phyloP scores from a whole-genome alignment of 1,140 invertebrate species.

The Trichonephila clavata region DNA sequence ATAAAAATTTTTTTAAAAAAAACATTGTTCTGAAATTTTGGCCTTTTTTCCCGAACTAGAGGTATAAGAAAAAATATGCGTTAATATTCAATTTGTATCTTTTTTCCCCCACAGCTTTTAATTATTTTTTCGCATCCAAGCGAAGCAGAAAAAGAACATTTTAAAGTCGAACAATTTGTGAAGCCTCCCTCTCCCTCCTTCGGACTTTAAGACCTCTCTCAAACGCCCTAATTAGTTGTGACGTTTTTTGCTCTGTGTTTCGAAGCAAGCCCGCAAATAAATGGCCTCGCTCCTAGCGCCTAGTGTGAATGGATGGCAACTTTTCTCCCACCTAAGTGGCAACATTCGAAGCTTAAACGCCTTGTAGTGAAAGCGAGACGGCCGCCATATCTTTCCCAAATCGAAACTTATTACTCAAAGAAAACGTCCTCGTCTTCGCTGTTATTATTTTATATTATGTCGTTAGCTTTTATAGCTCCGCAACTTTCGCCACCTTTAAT shows the following conservation, averaged over 20 bases:
- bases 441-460: constrained; percentile 74
- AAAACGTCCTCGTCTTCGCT: background rate
- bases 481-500: constrained; percentile 32
- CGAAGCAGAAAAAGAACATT: background rate
- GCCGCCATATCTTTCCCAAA: constrained; percentile 71
- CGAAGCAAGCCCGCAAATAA: constrained; percentile 68
- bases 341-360: constrained; percentile 73
- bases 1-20: too few relatives aligned
- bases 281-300: constrained; percentile 53
- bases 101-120: too few relatives aligned
- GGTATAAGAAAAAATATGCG: too few relatives aligned
- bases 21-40: too few relatives aligned
- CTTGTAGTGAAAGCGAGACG: constrained; percentile 47
- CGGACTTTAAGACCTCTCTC: constrained; percentile 64
- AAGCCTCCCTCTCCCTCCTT: constrained; percentile 26
- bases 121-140: too few relatives aligned
- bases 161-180: constrained; percentile 46
- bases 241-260: constrained; percentile 72
- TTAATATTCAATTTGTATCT: too few relatives aligned
- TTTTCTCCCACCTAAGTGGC: constrained; percentile 69
- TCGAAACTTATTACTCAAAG: constrained; percentile 74
- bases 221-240: constrained; percentile 69
- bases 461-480: constrained; percentile 75
- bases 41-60: too few relatives aligned
- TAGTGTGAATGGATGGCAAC: constrained; percentile 71